Evolutionary conservation across 2,113 vertebrate genomes (phyloP).

Genomic region (Tachysurus fulvidraco): DNA sequence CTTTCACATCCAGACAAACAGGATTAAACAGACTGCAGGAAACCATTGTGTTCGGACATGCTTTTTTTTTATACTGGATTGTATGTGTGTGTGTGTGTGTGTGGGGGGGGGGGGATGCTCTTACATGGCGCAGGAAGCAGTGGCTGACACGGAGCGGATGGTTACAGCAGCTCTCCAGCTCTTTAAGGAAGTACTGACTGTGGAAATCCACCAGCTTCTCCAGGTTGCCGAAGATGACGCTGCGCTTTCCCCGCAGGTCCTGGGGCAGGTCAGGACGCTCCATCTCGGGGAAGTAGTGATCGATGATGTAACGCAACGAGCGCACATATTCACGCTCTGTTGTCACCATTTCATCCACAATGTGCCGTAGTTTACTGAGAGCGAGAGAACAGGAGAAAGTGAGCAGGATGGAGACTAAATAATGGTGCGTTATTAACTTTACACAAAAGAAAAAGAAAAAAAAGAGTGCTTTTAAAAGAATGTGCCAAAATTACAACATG

Average conservation of each 20-base stretch:
- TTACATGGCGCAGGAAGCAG: conserved; percentile 93
- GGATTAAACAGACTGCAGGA: neutral
- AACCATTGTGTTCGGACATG: neutral
- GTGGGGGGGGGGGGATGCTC: conserved; percentile 38
- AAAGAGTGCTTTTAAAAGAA: neutral
- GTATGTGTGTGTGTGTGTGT: too few species aligned
- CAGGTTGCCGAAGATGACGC: conserved; percentile 91
- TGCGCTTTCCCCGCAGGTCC: conserved; percentile 89
- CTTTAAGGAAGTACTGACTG: conserved; percentile 88
- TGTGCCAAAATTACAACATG: neutral
- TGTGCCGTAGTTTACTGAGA: conserved; percentile 81
- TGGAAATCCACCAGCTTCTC: conserved; percentile 95
- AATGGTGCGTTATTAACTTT: neutral
- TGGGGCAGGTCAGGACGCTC: conserved; percentile 88
- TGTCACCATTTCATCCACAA: conserved; percentile 92
- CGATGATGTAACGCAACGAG: conserved; percentile 86
- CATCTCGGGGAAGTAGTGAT: conserved; percentile 93
- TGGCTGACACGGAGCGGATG: conserved; percentile 88
- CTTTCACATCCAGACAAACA: neutral
- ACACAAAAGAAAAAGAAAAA: neutral
- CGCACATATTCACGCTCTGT: conserved; percentile 91
- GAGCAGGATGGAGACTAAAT: neutral
- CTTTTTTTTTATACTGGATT: neutral
- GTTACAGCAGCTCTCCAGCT: conserved; percentile 90
- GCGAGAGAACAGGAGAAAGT: neutral